Evolutionary conservation across 2,888 invertebrate species (phyloP), one percentile per base, ranked within the genome.

Genomic region (Orthosia gracilis): DNA sequence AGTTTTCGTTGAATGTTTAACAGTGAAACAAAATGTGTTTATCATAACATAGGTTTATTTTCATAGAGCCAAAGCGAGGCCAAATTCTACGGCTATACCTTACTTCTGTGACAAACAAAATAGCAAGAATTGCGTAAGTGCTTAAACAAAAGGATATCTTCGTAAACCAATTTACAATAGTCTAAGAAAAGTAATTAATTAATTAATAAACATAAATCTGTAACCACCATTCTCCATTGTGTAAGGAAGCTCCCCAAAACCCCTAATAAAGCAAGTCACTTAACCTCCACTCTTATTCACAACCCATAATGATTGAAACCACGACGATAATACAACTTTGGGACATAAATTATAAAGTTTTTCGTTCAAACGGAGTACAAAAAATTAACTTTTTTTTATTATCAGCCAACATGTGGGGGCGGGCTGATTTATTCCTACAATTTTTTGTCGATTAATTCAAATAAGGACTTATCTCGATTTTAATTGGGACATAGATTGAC

Each of bases 391-490:
- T 13, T 45, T 85, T 89, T 90, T 88, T 89, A 85, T 86, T 88
- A 87, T 90, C 89, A 85, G 72, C 84, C 86, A 52, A 81, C 91
- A 89, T 91, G 93, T 92, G 93, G 87, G 90, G 91, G 86, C 85
- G 86, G 65, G 58, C 91, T 94, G 95, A 95, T 95, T 94, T 94
- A 95, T 94, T 86, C 75, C 75, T 64, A 85, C 86, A 82, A 79
- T 89, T 92, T 91, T 93, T 94, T 92, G 90, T 92, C 92, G 91
- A 92, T 92, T 94, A 93, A 94, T 94, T 94, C 92, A 87, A 91
- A 94, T 94, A 92, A 92, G 91, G 84, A 89, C 87, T 92, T 94
- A 94, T 94, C 94, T 92, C 72, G 55, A 76, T 85, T 86, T 80
- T 92, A 92, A 93, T 93, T 93, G 91, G 91, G 82, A 78, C 70